Conservation (phyloP, 2,797 vertebrate species). For the Microctenopoma stevenorrisi region DNA sequence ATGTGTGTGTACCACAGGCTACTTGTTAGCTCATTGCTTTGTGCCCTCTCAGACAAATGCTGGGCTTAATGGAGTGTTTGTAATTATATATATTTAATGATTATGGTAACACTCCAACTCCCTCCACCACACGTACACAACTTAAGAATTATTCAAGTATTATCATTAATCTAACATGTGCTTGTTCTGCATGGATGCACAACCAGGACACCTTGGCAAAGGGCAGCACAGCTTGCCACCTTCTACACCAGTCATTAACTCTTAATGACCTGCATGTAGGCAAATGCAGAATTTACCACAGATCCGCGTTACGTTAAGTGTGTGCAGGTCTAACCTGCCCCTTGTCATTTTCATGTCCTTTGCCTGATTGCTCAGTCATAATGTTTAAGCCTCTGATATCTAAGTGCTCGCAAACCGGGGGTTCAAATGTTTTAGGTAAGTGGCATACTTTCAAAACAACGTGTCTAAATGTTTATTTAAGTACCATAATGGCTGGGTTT, state of each 20-base stretch:
- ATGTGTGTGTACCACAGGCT: conserved; percentile 16
- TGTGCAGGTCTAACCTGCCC: not conserved
- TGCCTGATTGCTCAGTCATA: conserved; percentile 41
- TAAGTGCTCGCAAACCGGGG: conserved; percentile 17
- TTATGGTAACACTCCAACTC: conserved; percentile 8
- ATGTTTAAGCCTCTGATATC: conserved; percentile 1
- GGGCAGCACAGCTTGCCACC: conserved; percentile 50
- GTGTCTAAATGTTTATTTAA: conserved; percentile 14
- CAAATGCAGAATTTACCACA: conserved; percentile 40
- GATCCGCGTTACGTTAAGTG: conserved; percentile 31
- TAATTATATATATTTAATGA: conserved; percentile 70
- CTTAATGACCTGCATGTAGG: conserved; percentile 60
- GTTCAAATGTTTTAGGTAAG: conserved; percentile 1
- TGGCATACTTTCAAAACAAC: conserved; percentile 2
- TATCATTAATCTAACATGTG: conserved; percentile 68
- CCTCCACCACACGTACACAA: conserved; percentile 30
- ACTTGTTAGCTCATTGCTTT: conserved; percentile 27
- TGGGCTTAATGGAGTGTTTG: conserved; percentile 65
- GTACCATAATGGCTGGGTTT: not conserved
- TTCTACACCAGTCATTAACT: conserved; percentile 60
- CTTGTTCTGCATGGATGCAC: conserved; percentile 59
- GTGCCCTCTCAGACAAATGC: conserved; percentile 29
- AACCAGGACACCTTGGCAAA: conserved; percentile 61
- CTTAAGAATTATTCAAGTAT: conserved; percentile 46
- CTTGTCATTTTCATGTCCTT: conserved; percentile 22